A percentile compares a stretch with the other conserved stretches of the same genome.
Conservation (phyloP, 2,797 vertebrate genomes). For the Falco berigora region DNA sequence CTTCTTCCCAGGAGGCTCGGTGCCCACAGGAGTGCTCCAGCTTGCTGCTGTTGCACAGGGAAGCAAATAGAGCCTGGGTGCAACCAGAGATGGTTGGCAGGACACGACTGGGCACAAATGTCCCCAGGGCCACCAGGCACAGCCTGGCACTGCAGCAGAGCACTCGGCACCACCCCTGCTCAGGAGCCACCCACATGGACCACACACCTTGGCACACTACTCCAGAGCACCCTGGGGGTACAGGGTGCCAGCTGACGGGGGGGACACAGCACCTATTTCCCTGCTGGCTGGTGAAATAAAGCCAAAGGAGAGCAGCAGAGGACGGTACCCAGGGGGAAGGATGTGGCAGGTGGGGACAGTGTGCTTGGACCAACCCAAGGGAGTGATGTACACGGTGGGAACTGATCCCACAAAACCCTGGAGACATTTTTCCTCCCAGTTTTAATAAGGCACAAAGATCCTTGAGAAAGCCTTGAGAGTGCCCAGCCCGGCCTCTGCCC, state of each 20-base stretch:
- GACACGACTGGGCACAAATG: rapidly evolving
- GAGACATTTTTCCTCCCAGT: background rate
- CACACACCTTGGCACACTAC: background rate
- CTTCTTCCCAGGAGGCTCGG: background rate
- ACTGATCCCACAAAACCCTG: background rate
- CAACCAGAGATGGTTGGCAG: background rate
- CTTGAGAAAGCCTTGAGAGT: background rate
- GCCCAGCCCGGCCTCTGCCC: background rate
- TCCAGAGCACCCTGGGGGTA: background rate
- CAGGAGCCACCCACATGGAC: background rate
- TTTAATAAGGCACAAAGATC: background rate
- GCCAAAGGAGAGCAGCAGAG: background rate
- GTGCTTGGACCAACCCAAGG: background rate
- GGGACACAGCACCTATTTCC: background rate
- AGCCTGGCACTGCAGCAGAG: background rate
- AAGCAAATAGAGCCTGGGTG: background rate
- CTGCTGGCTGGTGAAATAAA: background rate
- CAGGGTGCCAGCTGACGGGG: no score
- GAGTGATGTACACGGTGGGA: background rate
- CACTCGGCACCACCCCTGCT: background rate
- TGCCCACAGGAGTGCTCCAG: rapidly evolving
- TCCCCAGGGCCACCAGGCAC: background rate
- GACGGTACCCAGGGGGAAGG: rapidly evolving
- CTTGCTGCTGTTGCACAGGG: rapidly evolving
- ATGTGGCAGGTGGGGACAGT: background rate